Conservation (phyloP, 2,888 invertebrate species). For the Acleris cristana region DNA sequence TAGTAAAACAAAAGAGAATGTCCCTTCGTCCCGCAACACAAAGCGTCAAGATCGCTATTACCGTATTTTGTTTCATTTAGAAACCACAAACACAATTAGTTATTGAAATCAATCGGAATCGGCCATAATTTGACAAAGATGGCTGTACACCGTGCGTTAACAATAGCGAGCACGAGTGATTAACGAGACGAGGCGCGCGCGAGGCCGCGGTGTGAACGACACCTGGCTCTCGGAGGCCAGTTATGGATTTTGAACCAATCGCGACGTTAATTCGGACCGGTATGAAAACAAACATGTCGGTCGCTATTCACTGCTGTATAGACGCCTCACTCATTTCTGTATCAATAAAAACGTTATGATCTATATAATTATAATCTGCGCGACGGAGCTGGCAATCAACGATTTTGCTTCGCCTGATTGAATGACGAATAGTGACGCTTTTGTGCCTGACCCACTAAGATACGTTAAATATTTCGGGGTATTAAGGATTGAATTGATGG, state of each 20-base stretch:
- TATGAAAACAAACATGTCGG: constrained; percentile 82
- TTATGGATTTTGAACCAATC: constrained; percentile 84
- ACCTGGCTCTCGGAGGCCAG: constrained; percentile 83
- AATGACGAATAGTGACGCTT: constrained; percentile 10
- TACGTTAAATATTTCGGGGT: neutral
- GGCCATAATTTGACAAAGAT: constrained; percentile 82
- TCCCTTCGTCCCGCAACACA: constrained; percentile 66
- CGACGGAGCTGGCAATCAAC: constrained; percentile 43
- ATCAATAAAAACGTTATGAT: constrained; percentile 68
- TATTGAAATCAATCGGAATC: constrained; percentile 74
- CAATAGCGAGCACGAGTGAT: constrained; percentile 83
- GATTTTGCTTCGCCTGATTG: constrained; percentile 35
- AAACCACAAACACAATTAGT: constrained; percentile 66
- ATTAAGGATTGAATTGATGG: neutral
- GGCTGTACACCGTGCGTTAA: constrained; percentile 81
- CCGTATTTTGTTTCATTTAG: constrained; percentile 71
- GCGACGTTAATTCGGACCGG: constrained; percentile 83
- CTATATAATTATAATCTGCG: constrained; percentile 49
- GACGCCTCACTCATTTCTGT: constrained; percentile 60
- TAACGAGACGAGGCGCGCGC: constrained; percentile 81
- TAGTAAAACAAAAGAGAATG: constrained; percentile 81
- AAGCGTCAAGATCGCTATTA: constrained; percentile 61
- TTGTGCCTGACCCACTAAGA: constrained; percentile 1
- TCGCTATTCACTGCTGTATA: constrained; percentile 63
- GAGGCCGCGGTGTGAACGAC: constrained; percentile 85